These are phyloP conservation scores for Orussus abietinus DNA, from an alignment of 1,140 invertebrate species.

Conservation along the genomic window DNA sequence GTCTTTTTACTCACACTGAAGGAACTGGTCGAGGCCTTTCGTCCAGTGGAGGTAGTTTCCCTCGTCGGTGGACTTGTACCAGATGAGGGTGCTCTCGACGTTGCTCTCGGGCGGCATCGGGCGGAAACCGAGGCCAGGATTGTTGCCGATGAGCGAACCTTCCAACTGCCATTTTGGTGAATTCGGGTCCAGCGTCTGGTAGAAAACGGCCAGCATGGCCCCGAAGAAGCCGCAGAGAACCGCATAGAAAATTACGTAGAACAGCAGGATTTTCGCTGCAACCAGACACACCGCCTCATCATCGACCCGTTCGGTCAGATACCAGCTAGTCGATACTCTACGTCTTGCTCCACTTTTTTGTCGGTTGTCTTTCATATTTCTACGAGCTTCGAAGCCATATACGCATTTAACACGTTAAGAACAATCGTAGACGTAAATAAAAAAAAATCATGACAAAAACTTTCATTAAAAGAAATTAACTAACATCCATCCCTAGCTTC, in stretches of 20 bases:
- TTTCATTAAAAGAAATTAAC: no score
- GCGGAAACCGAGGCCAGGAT: slow-evolving; percentile 91
- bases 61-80: slow-evolving; percentile 78
- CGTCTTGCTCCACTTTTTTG: not conserved
- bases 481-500: no score
- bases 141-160: slow-evolving; percentile 80
- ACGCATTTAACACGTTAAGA: no score
- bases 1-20: slow-evolving; percentile 69
- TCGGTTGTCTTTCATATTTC: no score
- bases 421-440: no score
- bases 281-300: no score
- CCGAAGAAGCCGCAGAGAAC: slow-evolving; percentile 86
- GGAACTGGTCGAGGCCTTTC: slow-evolving; percentile 66
- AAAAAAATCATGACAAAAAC: no score
- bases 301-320: no score
- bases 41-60: slow-evolving; percentile 79
- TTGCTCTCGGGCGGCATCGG: slow-evolving; percentile 85
- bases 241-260: slow-evolving; percentile 91
- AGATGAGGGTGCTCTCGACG: slow-evolving; percentile 90
- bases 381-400: no score
- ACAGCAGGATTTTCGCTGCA: slow-evolving; percentile 88
- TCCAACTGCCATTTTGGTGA: slow-evolving; percentile 84
- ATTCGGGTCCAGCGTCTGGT: slow-evolving; percentile 81
- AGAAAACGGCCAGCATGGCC: slow-evolving; percentile 87
- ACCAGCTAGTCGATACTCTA: not conserved